Percentiles rank a stretch among this genome's conserved stretches.
Conservation (phyloP, 2,113 vertebrate genomes). For the Nannospalax galili region DNA sequence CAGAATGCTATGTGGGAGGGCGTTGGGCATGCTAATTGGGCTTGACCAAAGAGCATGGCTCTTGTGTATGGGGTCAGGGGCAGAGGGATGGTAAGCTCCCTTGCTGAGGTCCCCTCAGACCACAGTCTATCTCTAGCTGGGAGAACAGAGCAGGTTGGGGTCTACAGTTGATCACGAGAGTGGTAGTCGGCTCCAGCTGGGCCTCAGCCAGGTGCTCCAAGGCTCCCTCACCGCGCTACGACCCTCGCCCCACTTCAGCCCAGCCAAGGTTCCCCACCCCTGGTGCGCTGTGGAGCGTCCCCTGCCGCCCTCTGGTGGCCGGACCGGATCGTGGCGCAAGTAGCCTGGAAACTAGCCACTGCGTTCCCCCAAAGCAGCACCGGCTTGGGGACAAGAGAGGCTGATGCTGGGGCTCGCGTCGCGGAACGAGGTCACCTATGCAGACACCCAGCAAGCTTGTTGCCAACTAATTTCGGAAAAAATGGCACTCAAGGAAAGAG, state of each 20-base stretch:
- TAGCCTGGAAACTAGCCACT: not conserved
- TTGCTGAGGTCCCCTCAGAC: not conserved
- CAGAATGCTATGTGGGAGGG: not conserved
- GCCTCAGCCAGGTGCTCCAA: accelerated
- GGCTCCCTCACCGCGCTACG: not conserved
- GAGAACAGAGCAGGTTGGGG: not conserved
- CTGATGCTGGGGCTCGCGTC: not conserved
- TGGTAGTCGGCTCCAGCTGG: not conserved
- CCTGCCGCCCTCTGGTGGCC: constrained; percentile 72
- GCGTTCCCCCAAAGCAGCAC: accelerated
- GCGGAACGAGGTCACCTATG: accelerated
- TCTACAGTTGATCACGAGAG: not conserved
- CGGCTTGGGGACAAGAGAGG: accelerated
- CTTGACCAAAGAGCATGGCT: not conserved
- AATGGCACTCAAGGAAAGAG: not conserved
- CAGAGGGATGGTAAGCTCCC: not conserved
- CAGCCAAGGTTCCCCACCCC: accelerated
- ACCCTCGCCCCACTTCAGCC: accelerated
- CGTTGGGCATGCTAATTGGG: no score
- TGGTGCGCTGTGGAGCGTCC: accelerated
- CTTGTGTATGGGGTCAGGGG: not conserved
- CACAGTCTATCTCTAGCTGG: not conserved
- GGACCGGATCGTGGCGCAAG: not conserved
- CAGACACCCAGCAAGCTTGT: not conserved
- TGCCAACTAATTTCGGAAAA: not conserved